Evolutionary conservation across 2,113 vertebrate species (phyloP).

Genomic region (Anoura caudifer): DNA sequence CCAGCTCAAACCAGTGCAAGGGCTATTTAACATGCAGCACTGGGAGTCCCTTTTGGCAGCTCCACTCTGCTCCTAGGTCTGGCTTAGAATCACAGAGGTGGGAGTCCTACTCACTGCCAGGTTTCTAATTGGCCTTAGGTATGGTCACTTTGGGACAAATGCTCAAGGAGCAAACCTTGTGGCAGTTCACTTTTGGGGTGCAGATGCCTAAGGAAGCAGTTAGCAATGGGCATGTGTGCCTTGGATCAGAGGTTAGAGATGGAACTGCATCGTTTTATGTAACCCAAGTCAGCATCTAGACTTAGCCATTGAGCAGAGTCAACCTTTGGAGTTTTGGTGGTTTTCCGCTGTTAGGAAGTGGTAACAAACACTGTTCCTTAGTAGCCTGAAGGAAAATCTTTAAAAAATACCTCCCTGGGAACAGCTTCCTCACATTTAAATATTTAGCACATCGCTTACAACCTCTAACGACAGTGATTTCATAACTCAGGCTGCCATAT

Average conservation of each 20-base stretch:
- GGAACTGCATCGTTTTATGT: not conserved
- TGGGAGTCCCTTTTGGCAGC: not conserved
- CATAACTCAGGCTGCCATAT: not conserved
- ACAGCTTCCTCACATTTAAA: not conserved
- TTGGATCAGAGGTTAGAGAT: not conserved
- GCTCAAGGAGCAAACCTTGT: not conserved
- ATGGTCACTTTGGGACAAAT: not conserved
- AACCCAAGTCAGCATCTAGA: not conserved
- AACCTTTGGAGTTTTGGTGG: not conserved
- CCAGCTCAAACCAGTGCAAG: not conserved
- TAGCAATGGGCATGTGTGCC: accelerated
- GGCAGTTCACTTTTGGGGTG: not conserved
- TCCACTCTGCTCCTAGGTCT: not conserved
- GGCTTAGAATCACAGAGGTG: not conserved
- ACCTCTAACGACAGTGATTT: not conserved
- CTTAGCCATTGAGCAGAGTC: not conserved
- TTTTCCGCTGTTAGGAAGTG: not conserved
- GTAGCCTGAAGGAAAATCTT: not conserved
- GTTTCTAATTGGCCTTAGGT: not conserved
- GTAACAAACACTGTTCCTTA: not conserved
- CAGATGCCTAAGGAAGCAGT: not conserved
- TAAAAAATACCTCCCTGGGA: not conserved
- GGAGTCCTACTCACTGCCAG: not conserved
- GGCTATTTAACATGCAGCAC: not conserved
- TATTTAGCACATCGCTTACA: not conserved